Evolutionary conservation across 2,797 vertebrate species (phyloP), one percentile per base, ranked within the genome.

Genomic region (Lates japonicus): DNA sequence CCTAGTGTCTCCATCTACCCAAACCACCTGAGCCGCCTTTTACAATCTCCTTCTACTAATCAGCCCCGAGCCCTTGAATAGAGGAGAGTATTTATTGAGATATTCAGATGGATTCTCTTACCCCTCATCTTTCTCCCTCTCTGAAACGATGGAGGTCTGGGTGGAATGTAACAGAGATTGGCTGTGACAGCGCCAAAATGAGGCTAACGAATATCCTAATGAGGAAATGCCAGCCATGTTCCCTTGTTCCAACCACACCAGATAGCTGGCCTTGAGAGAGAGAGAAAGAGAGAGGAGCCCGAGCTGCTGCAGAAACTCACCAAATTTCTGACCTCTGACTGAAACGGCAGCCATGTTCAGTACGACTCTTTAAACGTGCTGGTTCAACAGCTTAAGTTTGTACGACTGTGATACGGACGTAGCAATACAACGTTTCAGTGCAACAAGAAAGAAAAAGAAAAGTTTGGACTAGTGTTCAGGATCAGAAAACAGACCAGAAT

Each of bases 161-260:
- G 71, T 29, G 80, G 59, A 86, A 90, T 93, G 78, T 91, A 94
- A 94, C 80, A 17, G 82, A 89, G 92, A 96, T 93, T 92, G 87
- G 80, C 93, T 84, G n/a, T 95, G 96, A 97, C 96, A 96, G 95
- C 94, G 74, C 73, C 90, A 93, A 96, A 96, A 95, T 90, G 94
- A 96, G 95, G 94, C 95, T 96, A 96, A 96, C 92, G 64, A 94
- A 94, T 75, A 61, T 71, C 88, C 93, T 95, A 90, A 88, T 31
- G 88, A 96, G 94, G 92, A 93, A 92, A 93, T 61, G 70, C 80
- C 19, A 13, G 89, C 93, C 93, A 91, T 84, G 89, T 87, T 92
- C 92, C 86, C 88, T 88, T 82, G 82, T 89, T 94, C 92, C 81
- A 82, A 39, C 54, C 31, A 0, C 70, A 70, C 7, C 72, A 73